Conservation (phyloP, 1,140 invertebrate species). For the Homarus americanus region DNA sequence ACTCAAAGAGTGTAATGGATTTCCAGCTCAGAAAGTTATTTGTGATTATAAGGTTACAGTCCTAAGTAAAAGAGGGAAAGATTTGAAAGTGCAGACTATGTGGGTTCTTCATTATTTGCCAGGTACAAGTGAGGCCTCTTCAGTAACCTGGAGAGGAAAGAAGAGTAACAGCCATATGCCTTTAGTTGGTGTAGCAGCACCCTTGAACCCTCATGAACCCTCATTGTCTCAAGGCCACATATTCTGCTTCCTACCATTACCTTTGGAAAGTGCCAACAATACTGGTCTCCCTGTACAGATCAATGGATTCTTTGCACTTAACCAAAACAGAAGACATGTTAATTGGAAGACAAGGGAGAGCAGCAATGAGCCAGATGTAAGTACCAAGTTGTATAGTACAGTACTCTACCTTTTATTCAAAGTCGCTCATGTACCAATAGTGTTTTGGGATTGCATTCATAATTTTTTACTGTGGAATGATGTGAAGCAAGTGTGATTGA, state of each 20-base stretch:
- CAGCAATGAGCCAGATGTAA: slow-evolving; percentile 43
- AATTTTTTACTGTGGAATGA: no score
- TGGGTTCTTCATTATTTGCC: slow-evolving; percentile 30
- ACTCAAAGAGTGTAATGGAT: slow-evolving; percentile 27
- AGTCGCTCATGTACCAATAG: no score
- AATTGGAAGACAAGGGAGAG: slow-evolving; percentile 55
- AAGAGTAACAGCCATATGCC: slow-evolving; percentile 24
- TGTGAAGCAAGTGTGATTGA: no score
- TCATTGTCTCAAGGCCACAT: slow-evolving; percentile 2
- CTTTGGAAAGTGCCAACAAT: slow-evolving; percentile 5
- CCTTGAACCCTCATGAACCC: neutral
- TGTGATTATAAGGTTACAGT: slow-evolving; percentile 30
- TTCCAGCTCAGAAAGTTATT: neutral
- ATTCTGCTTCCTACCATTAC: slow-evolving; percentile 49
- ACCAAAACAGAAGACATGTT: slow-evolving; percentile 41
- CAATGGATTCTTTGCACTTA: slow-evolving; percentile 27
- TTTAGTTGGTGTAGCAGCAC: slow-evolving; percentile 39
- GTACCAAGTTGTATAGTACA: no score
- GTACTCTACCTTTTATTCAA: no score
- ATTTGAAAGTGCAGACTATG: neutral
- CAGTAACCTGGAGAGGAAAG: slow-evolving; percentile 1
- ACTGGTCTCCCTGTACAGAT: slow-evolving; percentile 37
- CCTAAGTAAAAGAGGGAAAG: neutral
- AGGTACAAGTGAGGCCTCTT: neutral
- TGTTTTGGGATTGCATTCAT: no score